Evolutionary conservation across 2,888 invertebrate genomes (phyloP).

Genomic region (Strigamia maritima): DNA sequence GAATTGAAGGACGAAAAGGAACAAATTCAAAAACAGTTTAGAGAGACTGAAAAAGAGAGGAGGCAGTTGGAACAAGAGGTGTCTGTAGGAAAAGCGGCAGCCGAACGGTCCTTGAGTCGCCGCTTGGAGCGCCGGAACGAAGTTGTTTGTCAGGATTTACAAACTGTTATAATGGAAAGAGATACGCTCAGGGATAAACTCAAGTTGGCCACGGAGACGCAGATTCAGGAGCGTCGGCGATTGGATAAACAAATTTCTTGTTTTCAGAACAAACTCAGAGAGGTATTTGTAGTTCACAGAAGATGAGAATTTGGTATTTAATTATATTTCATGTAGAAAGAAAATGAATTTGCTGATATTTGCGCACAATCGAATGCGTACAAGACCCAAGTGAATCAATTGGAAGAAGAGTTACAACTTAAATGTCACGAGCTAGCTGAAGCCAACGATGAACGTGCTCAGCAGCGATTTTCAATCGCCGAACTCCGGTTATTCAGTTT

Average conservation of each 20-base stretch:
- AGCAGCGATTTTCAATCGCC: not conserved
- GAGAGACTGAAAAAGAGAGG: constrained; percentile 5
- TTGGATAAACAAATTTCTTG: constrained; percentile 7
- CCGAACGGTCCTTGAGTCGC: constrained; percentile 11
- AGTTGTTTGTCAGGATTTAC: constrained; percentile 9
- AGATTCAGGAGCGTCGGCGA: constrained; percentile 6
- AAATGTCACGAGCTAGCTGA: not conserved
- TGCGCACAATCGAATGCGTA: not conserved
- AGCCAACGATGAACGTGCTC: not conserved
- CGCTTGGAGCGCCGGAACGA: constrained; percentile 25
- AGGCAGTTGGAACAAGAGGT: not conserved
- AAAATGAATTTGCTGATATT: not conserved
- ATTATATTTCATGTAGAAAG: constrained; percentile 27
- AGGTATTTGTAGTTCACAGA: not conserved
- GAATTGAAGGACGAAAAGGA: not conserved
- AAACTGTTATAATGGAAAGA: not conserved
- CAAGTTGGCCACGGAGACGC: constrained; percentile 15
- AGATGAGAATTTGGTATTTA: not conserved
- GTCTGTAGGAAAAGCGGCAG: not conserved
- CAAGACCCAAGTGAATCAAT: not conserved
- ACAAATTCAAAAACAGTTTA: not conserved
- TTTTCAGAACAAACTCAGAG: not conserved
- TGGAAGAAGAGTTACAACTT: constrained; percentile 5
- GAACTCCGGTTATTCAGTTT: not conserved
- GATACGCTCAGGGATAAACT: constrained; percentile 22